Evolutionary conservation across 1,140 invertebrate species (phyloP).

Genomic region (Anagrus nilaparvatae): DNA sequence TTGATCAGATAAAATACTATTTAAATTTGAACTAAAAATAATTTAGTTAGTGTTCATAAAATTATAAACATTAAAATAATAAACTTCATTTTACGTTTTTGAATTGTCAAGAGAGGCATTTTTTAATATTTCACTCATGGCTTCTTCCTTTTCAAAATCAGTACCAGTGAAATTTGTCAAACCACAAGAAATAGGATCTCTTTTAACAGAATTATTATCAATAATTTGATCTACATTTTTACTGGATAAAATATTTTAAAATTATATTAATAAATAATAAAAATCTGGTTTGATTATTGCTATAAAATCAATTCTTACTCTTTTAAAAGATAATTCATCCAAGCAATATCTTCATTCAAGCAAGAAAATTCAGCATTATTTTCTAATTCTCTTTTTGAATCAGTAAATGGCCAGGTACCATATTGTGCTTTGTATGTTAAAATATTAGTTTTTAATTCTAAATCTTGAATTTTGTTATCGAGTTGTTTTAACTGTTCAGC

Average conservation of each 20-base stretch:
- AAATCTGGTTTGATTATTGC: background rate
- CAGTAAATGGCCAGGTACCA: constrained; percentile 27
- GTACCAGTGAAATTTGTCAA: too few species aligned
- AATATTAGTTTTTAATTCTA: constrained; percentile 32
- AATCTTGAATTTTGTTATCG: constrained; percentile 26
- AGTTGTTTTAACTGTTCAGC: constrained; percentile 21
- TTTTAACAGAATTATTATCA: too few species aligned
- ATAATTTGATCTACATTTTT: too few species aligned
- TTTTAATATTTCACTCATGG: constrained; percentile 17
- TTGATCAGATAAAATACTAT: constrained; percentile 6
- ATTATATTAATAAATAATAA: background rate
- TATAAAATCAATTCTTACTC: constrained; percentile 17
- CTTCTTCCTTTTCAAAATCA: constrained; percentile 8
- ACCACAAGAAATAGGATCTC: too few species aligned
- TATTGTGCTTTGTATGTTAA: constrained; percentile 34
- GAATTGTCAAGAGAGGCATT: constrained; percentile 4
- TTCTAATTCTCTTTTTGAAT: constrained; percentile 17
- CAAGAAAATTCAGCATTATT: constrained; percentile 19
- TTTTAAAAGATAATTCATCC: constrained; percentile 24
- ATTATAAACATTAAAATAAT: too few species aligned
- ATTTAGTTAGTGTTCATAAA: too few species aligned
- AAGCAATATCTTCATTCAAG: constrained; percentile 18
- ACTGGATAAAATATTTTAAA: background rate
- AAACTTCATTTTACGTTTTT: too few species aligned
- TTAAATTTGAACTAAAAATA: too few species aligned